Conservation (phyloP, 2,888 invertebrate genomes). For the Pyrocoelia pectoralis region DNA sequence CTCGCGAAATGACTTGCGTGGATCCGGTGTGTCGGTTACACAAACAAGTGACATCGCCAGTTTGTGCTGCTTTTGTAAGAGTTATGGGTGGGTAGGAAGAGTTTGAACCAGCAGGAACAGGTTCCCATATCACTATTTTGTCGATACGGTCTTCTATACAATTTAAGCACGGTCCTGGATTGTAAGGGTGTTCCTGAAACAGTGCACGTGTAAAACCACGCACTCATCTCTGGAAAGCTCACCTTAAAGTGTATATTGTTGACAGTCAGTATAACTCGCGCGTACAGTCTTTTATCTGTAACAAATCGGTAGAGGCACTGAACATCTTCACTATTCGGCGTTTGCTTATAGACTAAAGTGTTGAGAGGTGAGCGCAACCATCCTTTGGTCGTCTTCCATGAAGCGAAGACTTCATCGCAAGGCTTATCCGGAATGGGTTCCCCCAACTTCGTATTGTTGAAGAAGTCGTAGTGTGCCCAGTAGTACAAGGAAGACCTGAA, state of each 20-base stretch:
- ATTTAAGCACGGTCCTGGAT: constrained; percentile 81
- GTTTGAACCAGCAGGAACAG: constrained; percentile 60
- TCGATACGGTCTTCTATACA: constrained; percentile 89
- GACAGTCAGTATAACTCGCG: constrained; percentile 80
- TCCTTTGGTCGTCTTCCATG: constrained; percentile 82
- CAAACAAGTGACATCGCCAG: constrained; percentile 76
- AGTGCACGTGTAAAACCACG: too few species aligned
- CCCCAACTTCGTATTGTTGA: constrained; percentile 88
- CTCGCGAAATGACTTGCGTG: constrained; percentile 66
- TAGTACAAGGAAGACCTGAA: constrained; percentile 84
- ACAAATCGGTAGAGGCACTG: constrained; percentile 85
- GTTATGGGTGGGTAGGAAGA: constrained; percentile 61
- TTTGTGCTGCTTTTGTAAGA: constrained; percentile 66
- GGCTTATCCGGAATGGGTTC: constrained; percentile 81
- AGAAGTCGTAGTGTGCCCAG: constrained; percentile 95
- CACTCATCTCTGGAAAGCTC: too few species aligned
- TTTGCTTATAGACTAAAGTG: constrained; percentile 84
- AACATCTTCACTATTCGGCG: constrained; percentile 75
- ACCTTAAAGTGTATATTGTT: constrained; percentile 84
- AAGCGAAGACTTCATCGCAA: constrained; percentile 88
- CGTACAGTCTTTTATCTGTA: constrained; percentile 82
- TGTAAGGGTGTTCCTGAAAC: constrained; percentile 75
- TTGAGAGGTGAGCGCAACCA: constrained; percentile 84
- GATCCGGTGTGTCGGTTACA: constrained; percentile 71
- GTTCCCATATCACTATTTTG: constrained; percentile 83